Base-by-base conservation (phyloP, 2,888 invertebrate genomes). In the Camponotus fellah region DNA sequence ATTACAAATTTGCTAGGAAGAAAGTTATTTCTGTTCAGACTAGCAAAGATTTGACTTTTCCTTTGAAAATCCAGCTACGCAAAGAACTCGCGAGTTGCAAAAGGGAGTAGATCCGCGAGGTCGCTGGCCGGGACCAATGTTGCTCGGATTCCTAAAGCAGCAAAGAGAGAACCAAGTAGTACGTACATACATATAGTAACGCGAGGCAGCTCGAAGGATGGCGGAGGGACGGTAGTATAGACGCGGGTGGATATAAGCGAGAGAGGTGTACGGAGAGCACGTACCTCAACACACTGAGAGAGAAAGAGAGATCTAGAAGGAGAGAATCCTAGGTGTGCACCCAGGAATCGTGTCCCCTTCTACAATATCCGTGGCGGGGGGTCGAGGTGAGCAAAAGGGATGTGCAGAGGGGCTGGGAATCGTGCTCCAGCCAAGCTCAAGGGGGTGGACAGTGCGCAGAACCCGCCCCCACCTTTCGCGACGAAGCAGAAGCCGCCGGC, bases 361-460 rank as follows among this genome's bases (percentile, higher is more conserved):
- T 87, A 82, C 74, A 46, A 74, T 80, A 74, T 82, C 85, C 75
- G 34, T 64, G 66, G 60, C 79, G 46, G 72, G 72, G 88, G 87
- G 8, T 66, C 10, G 84, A 89, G 91, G 87, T 86, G 91, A 85
- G 84, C 72, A 49, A 85, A 85, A 87, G 82, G 90, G 90, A 88
- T 83, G 91, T 91, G 90, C 91, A 87, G 91, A 86, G 86, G 88
- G 89, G 91, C 90, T 87, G 91, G 92, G 89, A 90, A 92, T 91
- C 89, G 88, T 87, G 87, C 85, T 87, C 87, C 85, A 83, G 87
- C 80, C 87, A 85, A 90, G 87, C 88, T 84, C 87, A 88, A 89
- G 93, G 94, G 94, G 94, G 94, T 94, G 94, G 94, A 94, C 94
- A 94, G 93, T 93, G 94, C 93, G 93, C 93, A 94, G 94, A 91